Base-by-base conservation (phyloP, 2,797 vertebrate species). In the Hyperoplus lanceolatus region DNA sequence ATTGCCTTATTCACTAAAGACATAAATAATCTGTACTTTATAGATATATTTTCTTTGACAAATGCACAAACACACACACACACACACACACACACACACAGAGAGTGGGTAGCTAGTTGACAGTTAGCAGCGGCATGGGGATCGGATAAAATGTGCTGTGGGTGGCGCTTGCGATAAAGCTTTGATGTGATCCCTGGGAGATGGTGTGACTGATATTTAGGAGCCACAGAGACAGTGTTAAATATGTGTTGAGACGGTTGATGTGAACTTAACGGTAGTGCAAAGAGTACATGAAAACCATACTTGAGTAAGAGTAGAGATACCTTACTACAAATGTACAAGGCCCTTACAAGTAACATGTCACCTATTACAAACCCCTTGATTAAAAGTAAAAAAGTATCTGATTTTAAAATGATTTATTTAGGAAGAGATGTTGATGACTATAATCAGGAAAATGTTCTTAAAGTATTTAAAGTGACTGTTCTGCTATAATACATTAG, bases 101-200 rank as follows among this genome's bases (percentile, higher is more conserved):
- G 71, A 66, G 38, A 39, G 70, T 41, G 58, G 66, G 64, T 64
- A 83, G 50, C 70, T 43, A 45, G 64, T 73, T 86, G 84, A 80
- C 65, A 68, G 68, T 76, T 53, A 71, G 82, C 75, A 58, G 48
- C 65, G 53, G 65, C 61, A 29, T 8, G 15, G 64, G 58, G 71
- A 82, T 87, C 77, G 41, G 53, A 42, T 63, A 55, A 77, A 69
- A 76, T 78, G 81, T 73, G 48, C 29, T 36, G 68, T 29, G 29
- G 29, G 29, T 29, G 45, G 54, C 42, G 6, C 56, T 70, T 73
- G 41, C 6, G 29, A 72, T 58, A 15, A 43, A 61, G 70, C 77
- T 85, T 87, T 92, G 73, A 88, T 89, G 77, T 76, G 62, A 82
- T 83, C 73, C 77, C 77, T 71, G 0, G 48, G 82, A 79, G 85